Base-by-base conservation (phyloP, 1,140 invertebrate genomes). In the Ips typographus region DNA sequence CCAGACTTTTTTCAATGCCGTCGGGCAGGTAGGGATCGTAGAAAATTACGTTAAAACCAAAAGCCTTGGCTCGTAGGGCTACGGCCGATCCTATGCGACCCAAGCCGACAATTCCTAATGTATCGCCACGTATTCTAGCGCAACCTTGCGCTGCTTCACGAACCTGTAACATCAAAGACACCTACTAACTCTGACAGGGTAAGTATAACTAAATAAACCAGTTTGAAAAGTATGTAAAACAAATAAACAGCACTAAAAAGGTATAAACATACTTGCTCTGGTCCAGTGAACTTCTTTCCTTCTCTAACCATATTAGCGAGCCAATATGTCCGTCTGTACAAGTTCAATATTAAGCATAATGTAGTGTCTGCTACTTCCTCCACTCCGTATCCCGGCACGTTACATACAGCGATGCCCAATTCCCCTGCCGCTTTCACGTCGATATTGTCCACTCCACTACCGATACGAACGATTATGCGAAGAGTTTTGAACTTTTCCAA, bases 281-380 rank as follows among this genome's bases (percentile, higher is more conserved):
- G 93, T 75, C 94, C 94, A 79, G 94, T 96, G 82, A 99, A 98
- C 85, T 98, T 98, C 83, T 98, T 98, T 62, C 96, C 96, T 81
- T 98, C 96, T 58, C 94, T 87, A 70, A 99, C 94, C 92, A 97
- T 96, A 81, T 98, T 98, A 63, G 97, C 96, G 74, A 99, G 85
- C 96, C 96, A 99, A 83, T 95, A 98, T 68, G 98, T 99, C 82
- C 97, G 91, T 79, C 98, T 89, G 83, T 99, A 99, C 58, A 99
- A 87, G 86, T 99, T 99, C 71, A 99, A 84, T 82, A 99, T 98
- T 81, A 99, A 90, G 84, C 96, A 99, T 80, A 99, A 85, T 40
- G 98, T 99, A 73, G 97, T 97, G 83, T 99, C 98, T 8, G 98
- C 98, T 60, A 99, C 97, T 85, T 99, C 98, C 83, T 99, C 98